phyloP scores from a whole-genome alignment of 2,797 vertebrate species.

The Tarsius wallacei region DNA sequence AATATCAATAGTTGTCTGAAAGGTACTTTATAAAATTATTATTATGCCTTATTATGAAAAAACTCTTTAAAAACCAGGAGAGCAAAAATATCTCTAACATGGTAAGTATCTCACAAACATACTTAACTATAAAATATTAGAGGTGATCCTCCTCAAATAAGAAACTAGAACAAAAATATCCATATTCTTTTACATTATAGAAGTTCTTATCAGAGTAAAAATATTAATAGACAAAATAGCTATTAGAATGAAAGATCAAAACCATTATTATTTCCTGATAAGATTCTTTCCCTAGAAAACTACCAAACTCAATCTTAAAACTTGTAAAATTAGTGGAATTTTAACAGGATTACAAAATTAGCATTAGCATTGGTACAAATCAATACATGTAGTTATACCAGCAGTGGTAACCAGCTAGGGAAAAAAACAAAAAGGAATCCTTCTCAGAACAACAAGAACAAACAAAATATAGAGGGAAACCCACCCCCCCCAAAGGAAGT shows the following conservation, averaged over 20 bases:
- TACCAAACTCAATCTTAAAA: neutral
- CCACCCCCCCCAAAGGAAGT: neutral
- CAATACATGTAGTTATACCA: neutral
- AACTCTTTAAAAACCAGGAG: neutral
- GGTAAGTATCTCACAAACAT: neutral
- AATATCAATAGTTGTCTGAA: neutral
- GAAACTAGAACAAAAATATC: neutral
- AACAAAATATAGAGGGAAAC: neutral
- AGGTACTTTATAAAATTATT: neutral
- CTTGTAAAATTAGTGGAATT: neutral
- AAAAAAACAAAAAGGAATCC: neutral
- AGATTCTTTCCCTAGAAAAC: neutral
- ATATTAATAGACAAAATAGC: neutral
- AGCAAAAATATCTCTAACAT: neutral
- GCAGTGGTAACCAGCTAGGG: constrained; percentile 5
- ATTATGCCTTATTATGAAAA: neutral
- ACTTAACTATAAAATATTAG: constrained; percentile 10
- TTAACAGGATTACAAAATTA: neutral
- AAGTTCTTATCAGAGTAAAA: neutral
- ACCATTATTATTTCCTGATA: neutral
- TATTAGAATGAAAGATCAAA: neutral
- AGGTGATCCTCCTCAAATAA: constrained; percentile 11
- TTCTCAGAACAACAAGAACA: neutral
- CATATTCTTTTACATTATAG: neutral
- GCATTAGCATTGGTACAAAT: neutral